Evolutionary conservation across 2,797 vertebrate genomes (phyloP).

Genomic region (Sphenopsis melanotis): DNA sequence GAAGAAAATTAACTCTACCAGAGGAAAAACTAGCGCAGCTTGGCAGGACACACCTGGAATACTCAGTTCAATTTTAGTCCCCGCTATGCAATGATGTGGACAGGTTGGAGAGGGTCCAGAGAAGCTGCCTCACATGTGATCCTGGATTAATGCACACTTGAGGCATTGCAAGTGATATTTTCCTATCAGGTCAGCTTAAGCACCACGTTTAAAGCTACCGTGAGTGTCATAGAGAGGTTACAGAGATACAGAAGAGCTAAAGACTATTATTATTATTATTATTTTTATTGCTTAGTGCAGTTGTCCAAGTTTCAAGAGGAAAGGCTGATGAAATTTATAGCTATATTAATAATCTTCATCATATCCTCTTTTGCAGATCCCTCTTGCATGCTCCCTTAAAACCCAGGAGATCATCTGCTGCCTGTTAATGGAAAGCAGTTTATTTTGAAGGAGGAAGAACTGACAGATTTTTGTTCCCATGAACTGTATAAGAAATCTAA

Average conservation of each 20-base stretch:
- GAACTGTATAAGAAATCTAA: conserved; percentile 34
- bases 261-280: not conserved
- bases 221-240: not conserved
- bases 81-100: not conserved
- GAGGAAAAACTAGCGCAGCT: not conserved
- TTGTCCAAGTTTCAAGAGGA: not conserved
- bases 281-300: not conserved
- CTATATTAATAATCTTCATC: conserved; percentile 23
- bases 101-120: not conserved
- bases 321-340: conserved; percentile 25
- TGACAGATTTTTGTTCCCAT: conserved; percentile 43
- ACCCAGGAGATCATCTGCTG: conserved; percentile 14
- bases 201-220: not conserved
- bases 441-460: conserved; percentile 13
- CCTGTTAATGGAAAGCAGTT: conserved; percentile 50
- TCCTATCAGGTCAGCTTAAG: not conserved
- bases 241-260: not conserved
- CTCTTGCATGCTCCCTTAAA: conserved; percentile 19
- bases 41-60: not conserved
- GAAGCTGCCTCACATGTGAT: not conserved
- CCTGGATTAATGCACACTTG: not conserved
- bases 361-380: not conserved
- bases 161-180: not conserved
- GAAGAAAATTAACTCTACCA: not conserved
- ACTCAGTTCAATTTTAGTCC: not conserved